phyloP scores from a whole-genome alignment of 2,797 vertebrate species.

The Poeciliopsis turneri region DNA sequence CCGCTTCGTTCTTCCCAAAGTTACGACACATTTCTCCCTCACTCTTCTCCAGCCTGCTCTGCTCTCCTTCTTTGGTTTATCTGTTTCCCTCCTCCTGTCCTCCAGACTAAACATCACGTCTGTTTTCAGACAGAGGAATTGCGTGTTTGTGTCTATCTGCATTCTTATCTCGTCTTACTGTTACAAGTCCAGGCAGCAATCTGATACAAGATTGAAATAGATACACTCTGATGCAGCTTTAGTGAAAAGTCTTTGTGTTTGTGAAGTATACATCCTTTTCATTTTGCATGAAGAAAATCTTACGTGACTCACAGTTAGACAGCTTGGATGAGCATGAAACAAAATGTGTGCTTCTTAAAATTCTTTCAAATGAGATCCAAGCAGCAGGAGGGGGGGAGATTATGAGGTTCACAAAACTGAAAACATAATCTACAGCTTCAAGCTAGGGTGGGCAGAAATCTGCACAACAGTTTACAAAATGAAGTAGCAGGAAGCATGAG shows the following conservation, averaged over 20 bases:
- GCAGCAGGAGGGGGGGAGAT: neutral
- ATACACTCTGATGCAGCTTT: constrained; percentile 2
- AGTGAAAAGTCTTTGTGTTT: neutral
- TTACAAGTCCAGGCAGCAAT: constrained; percentile 25
- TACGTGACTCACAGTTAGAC: constrained; percentile 14
- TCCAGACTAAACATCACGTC: constrained; percentile 70
- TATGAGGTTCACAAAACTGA: neutral
- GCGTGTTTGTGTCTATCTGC: constrained; percentile 27
- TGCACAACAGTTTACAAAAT: constrained; percentile 3
- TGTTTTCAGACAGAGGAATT: constrained; percentile 61
- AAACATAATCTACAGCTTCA: constrained; percentile 13
- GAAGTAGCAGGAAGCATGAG: constrained; percentile 1
- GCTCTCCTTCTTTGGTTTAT: constrained; percentile 41
- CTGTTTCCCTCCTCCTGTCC: constrained; percentile 50
- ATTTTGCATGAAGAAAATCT: constrained; percentile 1
- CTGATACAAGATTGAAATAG: constrained; percentile 5
- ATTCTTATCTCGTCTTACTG: constrained; percentile 44
- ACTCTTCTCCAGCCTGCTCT: constrained; percentile 5
- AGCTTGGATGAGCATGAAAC: constrained; percentile 22
- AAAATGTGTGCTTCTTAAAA: constrained; percentile 10
- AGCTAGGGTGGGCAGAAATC: constrained; percentile 11
- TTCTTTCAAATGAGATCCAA: constrained; percentile 4
- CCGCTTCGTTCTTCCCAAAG: constrained; percentile 16
- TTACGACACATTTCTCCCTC: constrained; percentile 17
- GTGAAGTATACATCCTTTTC: constrained; percentile 3